These are phyloP conservation scores for Caprella mutica DNA, from an alignment of 2,888 invertebrate species.

Conservation along the genomic window DNA sequence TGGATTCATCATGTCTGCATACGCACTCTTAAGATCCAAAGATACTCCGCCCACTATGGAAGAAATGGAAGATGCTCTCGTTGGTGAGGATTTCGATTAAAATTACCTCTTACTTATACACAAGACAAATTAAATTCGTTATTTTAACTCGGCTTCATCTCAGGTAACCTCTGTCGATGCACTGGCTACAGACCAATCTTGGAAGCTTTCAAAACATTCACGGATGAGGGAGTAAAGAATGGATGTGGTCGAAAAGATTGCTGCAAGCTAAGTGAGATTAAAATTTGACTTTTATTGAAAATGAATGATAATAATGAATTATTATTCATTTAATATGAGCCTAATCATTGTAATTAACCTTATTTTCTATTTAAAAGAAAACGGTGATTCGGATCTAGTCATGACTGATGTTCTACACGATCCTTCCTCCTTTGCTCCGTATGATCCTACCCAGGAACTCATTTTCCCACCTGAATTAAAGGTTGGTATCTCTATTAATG, in stretches of 20 bases:
- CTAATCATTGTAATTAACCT: neutral
- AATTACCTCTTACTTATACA: no score
- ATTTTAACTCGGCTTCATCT: no score
- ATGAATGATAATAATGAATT: no score
- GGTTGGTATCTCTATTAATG: no score
- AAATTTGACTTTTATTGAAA: no score
- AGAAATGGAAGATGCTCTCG: constrained; percentile 67
- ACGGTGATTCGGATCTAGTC: neutral
- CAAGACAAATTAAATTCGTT: no score
- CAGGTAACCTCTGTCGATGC: constrained; percentile 68
- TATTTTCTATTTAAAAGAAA: neutral
- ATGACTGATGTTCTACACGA: neutral
- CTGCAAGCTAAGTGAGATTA: constrained; percentile 7
- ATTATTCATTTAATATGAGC: neutral
- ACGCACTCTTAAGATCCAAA: constrained; percentile 63
- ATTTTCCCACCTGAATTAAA: constrained; percentile 78
- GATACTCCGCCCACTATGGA: constrained; percentile 55
- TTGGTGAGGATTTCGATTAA: constrained; percentile 41
- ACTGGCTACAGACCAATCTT: constrained; percentile 89
- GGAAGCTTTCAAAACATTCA: constrained; percentile 74
- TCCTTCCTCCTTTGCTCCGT: constrained; percentile 47
- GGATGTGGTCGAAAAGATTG: constrained; percentile 8
- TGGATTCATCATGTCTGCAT: constrained; percentile 96
- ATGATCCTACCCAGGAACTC: constrained; percentile 70
- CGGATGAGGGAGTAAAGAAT: constrained; percentile 3